Evolutionary conservation across 2,797 vertebrate species (phyloP).

Genomic region (Anguilla pacifica): DNA sequence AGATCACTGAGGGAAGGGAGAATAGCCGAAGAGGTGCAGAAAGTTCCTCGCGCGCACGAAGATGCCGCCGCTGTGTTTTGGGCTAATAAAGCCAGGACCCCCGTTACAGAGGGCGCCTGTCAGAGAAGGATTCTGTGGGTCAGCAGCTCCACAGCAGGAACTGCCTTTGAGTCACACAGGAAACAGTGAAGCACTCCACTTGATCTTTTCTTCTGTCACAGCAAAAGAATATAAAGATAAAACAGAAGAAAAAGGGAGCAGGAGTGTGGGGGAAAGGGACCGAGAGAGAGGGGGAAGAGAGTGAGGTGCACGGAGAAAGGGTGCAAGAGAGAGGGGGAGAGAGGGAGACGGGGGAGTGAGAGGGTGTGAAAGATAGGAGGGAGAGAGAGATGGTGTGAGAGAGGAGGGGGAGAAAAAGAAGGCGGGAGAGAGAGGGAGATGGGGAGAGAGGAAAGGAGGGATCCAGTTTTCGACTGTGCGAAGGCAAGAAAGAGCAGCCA

Average conservation of each 20-base stretch:
- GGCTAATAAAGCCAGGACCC: background rate
- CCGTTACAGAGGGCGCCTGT: background rate
- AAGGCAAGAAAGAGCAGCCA: background rate
- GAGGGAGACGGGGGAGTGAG: background rate
- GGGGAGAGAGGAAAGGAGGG: too few relatives aligned
- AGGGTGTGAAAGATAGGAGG: background rate
- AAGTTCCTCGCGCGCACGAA: background rate
- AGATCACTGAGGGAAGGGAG: background rate
- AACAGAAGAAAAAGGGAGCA: background rate
- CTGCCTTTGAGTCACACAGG: background rate
- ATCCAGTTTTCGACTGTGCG: too few relatives aligned
- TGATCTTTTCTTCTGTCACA: background rate
- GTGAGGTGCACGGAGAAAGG: background rate
- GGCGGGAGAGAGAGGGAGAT: too few relatives aligned
- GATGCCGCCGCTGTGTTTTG: background rate
- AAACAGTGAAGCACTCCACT: background rate
- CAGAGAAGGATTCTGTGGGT: background rate
- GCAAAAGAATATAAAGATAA: background rate
- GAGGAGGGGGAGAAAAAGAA: too few relatives aligned
- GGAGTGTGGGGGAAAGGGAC: background rate
- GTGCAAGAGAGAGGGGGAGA: background rate
- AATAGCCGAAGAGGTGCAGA: background rate
- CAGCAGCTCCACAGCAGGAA: background rate
- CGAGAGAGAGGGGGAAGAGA: background rate
- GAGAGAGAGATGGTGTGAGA: too few relatives aligned